These are phyloP conservation scores for Callopanchax toddi DNA, from an alignment of 2,113 vertebrate species.

Conservation along the genomic window DNA sequence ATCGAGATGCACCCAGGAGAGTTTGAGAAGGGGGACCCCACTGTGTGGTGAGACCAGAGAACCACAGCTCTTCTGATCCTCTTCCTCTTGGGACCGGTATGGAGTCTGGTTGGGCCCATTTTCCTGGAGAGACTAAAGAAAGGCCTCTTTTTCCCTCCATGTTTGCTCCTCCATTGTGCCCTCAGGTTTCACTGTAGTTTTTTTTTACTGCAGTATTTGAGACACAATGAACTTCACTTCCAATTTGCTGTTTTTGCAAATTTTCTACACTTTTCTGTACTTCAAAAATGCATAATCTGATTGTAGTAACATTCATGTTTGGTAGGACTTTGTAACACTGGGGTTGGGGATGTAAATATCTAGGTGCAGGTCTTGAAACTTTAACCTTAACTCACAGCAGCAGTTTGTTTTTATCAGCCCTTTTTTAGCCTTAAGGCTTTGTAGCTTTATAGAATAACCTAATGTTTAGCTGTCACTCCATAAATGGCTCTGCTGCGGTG, in stretches of 20 bases:
- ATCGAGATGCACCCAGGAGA: slow-evolving; percentile 37
- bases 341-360: slow-evolving; percentile 34
- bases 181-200: slow-evolving; percentile 6
- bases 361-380: slow-evolving; percentile 14
- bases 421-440: no score
- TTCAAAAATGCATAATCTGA: no score
- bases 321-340: slow-evolving; percentile 8
- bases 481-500: slow-evolving; percentile 35
- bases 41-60: slow-evolving; percentile 79
- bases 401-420: slow-evolving; percentile 15
- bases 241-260: slow-evolving; percentile 10
- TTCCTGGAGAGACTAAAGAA: slow-evolving; percentile 31
- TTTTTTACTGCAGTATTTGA: slow-evolving; percentile 36
- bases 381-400: slow-evolving; percentile 53
- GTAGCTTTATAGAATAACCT: no score
- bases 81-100: slow-evolving; percentile 40
- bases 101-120: slow-evolving; percentile 16
- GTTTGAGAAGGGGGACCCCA: slow-evolving; percentile 44
- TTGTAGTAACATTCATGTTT: neutral
- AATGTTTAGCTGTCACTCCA: neutral
- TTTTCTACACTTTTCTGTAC: neutral
- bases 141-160: slow-evolving; percentile 35
- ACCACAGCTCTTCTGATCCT: slow-evolving; percentile 15
- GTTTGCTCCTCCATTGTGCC: slow-evolving; percentile 39
- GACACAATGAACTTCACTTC: neutral